Evolutionary conservation across 2,113 vertebrate genomes (phyloP), one percentile per base, ranked within the genome.

Genomic region (Pedionomus torquatus): DNA sequence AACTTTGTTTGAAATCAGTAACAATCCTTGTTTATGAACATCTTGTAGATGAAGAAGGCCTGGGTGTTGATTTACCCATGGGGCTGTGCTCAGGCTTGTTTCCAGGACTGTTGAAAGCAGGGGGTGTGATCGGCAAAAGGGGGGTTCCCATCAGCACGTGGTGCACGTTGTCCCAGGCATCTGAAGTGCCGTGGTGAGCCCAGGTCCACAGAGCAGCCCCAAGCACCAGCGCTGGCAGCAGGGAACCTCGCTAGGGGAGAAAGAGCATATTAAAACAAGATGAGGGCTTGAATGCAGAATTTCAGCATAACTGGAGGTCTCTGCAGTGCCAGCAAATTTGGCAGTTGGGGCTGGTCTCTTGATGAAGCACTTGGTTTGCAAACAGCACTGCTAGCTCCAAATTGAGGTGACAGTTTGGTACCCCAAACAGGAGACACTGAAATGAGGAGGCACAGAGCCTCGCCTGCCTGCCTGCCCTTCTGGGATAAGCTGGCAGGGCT

Each of bases 41-140:
- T 25, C 39, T 54, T 80, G 66, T 24, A 84, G 57, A 33, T 60
- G n/a, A 60, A 60, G 54, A 54, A 54, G 41, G 57, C 4, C 2
- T 55, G 43, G 16, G 13, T 55, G 15, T 26, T 69, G 17, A 17
- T 76, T 79, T 52, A 60, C 43, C 18, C 7, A 23, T 2, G 23
- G 5, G 26, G 46, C 71, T 25, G 20, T 43, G 46, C 46, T 63
- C 37, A 15, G 37, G 37, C 14, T 46, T 43, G 11, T 57, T 85
- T 51, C 66, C 77, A 87, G 66, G 49, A 37, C 48, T 72, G 15
- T 3, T 70, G 49, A 31, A 86, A 78, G 30, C 1, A 64, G 60
- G 28, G 30, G 0, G 0, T 20, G 28, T 30, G n/a, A 18, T 9
- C 17, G 30, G 39, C 24, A 55, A 68, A 90, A 35, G 0, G 0